These are phyloP conservation scores for Galendromus occidentalis DNA, from an alignment of 1,140 invertebrate genomes.

Conservation along the genomic window DNA sequence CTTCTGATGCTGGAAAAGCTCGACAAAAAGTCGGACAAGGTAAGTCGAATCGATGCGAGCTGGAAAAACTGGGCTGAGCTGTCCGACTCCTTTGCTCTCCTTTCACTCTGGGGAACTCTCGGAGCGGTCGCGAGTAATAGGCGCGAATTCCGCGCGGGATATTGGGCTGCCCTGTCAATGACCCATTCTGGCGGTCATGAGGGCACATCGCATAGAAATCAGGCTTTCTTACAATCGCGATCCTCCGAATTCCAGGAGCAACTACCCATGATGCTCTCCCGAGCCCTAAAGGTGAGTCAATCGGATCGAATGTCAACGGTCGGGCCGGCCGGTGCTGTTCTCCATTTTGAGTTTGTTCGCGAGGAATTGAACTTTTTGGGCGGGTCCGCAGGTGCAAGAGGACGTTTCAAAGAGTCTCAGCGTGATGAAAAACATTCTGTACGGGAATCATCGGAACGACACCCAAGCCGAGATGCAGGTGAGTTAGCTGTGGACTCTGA, in stretches of 20 bases:
- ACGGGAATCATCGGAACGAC: conserved; percentile 87
- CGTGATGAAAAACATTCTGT: conserved; percentile 89
- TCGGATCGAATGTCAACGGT: too few relatives aligned
- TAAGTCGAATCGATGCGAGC: too few relatives aligned
- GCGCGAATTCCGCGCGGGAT: too few relatives aligned
- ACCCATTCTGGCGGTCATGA: too few relatives aligned
- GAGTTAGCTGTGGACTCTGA: not conserved
- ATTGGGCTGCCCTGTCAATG: too few relatives aligned
- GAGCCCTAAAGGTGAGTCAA: not conserved
- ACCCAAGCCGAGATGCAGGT: conserved; percentile 87
- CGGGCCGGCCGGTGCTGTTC: not conserved
- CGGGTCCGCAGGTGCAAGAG: conserved; percentile 35
- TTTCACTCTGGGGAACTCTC: too few relatives aligned
- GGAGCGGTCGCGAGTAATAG: too few relatives aligned
- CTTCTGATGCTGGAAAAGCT: conserved; percentile 25
- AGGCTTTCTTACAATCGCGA: too few relatives aligned
- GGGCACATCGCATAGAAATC: too few relatives aligned
- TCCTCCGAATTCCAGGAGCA: not conserved
- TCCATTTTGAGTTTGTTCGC: not conserved
- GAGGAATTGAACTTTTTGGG: not conserved
- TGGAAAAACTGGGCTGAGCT: too few relatives aligned
- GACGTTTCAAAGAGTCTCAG: conserved; percentile 94
- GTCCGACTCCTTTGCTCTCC: too few relatives aligned
- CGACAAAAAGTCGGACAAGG: conserved; percentile 30
- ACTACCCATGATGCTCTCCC: not conserved